Percentiles rank a stretch among this genome's conserved stretches.
These are phyloP conservation scores for Agrochola litura DNA, from an alignment of 2,888 invertebrate genomes.

Conservation along the genomic window DNA sequence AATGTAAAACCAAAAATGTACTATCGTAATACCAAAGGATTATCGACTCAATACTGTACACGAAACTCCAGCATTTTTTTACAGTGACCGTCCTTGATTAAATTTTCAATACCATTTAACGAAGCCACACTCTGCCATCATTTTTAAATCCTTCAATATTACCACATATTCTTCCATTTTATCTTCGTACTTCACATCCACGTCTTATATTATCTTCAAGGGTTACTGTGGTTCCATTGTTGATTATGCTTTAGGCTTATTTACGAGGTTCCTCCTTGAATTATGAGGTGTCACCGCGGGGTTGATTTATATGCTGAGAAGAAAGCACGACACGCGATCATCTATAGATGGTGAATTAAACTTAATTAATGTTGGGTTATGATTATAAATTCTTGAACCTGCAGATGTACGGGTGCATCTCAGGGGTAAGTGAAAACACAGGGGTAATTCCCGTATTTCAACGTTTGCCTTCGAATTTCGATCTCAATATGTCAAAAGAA, in stretches of 20 bases:
- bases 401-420: neutral
- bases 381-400: neutral
- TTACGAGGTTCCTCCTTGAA: slow-evolving; percentile 59
- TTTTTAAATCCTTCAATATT: slow-evolving; percentile 42
- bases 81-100: slow-evolving; percentile 32
- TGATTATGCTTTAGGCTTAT: slow-evolving; percentile 67
- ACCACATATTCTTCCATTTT: slow-evolving; percentile 35
- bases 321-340: slow-evolving; percentile 49
- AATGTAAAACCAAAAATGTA: neutral
- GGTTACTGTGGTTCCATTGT: slow-evolving; percentile 65
- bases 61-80: neutral
- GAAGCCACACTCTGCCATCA: slow-evolving; percentile 20
- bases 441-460: neutral
- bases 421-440: neutral
- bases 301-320: slow-evolving; percentile 61
- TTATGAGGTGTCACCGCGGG: slow-evolving; percentile 65
- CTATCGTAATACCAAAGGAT: slow-evolving; percentile 10
- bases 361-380: slow-evolving; percentile 47
- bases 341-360: slow-evolving; percentile 35
- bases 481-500: neutral
- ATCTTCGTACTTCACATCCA: slow-evolving; percentile 47
- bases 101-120: slow-evolving; percentile 28
- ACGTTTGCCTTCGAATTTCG: neutral
- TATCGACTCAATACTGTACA: neutral
- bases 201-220: slow-evolving; percentile 57